Conservation (phyloP, 2,113 vertebrate genomes). For the Pterocles burchelli region DNA sequence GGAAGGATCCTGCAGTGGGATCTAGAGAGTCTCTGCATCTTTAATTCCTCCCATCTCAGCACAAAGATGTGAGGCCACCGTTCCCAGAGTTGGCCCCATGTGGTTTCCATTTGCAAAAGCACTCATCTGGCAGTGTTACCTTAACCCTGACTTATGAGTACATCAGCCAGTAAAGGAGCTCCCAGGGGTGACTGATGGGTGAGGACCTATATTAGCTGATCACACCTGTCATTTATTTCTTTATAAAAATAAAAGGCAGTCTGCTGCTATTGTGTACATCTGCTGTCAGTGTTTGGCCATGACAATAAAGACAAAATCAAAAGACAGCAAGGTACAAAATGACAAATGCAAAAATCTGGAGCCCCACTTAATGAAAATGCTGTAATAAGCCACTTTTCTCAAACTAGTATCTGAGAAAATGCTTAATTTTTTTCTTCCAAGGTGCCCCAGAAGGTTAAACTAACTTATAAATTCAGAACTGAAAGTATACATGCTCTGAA, state of each 20-base stretch:
- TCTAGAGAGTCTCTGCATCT: background rate
- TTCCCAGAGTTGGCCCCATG: background rate
- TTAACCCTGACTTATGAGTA: background rate
- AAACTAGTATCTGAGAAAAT: background rate
- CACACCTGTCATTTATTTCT: background rate
- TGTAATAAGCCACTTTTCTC: background rate
- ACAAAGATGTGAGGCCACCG: background rate
- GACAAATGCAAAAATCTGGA: background rate
- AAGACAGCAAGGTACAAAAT: background rate
- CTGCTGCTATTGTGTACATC: background rate
- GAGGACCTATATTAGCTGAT: constrained; percentile 10
- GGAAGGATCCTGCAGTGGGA: background rate
- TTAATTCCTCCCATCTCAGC: background rate
- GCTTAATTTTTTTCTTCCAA: background rate
- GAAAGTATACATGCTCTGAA: background rate
- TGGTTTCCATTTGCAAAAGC: background rate
- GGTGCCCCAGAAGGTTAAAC: background rate
- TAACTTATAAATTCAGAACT: background rate
- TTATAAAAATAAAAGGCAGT: constrained; percentile 1
- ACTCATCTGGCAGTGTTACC: background rate
- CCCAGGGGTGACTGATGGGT: background rate
- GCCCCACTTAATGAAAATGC: background rate
- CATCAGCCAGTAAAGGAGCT: constrained; percentile 5
- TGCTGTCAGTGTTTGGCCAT: background rate
- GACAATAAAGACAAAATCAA: background rate